These are phyloP conservation scores for Eulithis testata DNA, from an alignment of 2,888 invertebrate genomes.

Conservation along the genomic window DNA sequence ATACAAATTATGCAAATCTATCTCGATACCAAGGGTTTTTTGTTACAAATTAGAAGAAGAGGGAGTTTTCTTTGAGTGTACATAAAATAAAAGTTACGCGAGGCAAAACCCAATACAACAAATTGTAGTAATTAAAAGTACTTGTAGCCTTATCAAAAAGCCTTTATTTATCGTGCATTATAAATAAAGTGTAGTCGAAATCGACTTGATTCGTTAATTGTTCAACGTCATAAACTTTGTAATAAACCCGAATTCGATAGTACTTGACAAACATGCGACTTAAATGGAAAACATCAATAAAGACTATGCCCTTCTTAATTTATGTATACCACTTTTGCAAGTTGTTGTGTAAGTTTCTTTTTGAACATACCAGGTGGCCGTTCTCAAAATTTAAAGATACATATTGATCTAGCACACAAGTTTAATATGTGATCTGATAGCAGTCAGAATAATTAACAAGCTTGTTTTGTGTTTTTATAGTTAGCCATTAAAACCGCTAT, in stretches of 20 bases:
- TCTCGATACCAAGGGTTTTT: neutral
- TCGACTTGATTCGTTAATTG: slow-evolving; percentile 60
- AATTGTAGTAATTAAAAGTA: slow-evolving; percentile 37
- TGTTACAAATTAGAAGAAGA: neutral
- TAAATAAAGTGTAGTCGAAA: slow-evolving; percentile 52
- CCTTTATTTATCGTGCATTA: slow-evolving; percentile 39
- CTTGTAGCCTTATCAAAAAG: slow-evolving; percentile 46
- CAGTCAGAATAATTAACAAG: too few species aligned
- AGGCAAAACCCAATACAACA: slow-evolving; percentile 18
- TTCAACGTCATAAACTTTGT: slow-evolving; percentile 62
- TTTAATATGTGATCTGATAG: too few species aligned
- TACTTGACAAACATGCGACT: slow-evolving; percentile 37
- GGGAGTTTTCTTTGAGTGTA: neutral
- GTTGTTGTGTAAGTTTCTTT: neutral
- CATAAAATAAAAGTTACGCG: slow-evolving; percentile 8
- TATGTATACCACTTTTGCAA: slow-evolving; percentile 23
- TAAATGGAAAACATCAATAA: slow-evolving; percentile 42
- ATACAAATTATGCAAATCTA: slow-evolving; percentile 10
- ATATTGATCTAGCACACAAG: too few species aligned
- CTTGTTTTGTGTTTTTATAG: too few species aligned
- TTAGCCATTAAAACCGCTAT: too few species aligned
- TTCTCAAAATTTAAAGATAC: too few species aligned
- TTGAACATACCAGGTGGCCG: neutral
- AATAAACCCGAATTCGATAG: slow-evolving; percentile 63
- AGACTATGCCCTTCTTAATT: slow-evolving; percentile 37